Evolutionary conservation across 2,113 vertebrate genomes (phyloP).

Genomic region (Nansenia antarctica): DNA sequence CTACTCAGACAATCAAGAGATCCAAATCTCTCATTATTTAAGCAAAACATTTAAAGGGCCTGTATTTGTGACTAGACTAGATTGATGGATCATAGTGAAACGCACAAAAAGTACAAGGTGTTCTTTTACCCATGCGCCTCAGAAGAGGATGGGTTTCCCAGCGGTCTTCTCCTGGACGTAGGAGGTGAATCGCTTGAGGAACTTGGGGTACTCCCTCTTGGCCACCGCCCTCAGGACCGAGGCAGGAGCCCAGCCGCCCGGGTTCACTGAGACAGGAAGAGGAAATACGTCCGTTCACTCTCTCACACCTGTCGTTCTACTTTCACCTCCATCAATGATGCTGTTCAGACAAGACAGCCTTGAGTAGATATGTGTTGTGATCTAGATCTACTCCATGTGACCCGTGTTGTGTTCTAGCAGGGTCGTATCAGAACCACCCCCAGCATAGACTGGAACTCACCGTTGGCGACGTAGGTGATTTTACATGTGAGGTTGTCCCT

Average conservation of each 20-base stretch:
- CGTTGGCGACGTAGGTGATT: constrained; percentile 98
- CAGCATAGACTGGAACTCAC: constrained; percentile 67
- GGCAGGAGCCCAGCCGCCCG: constrained; percentile 91
- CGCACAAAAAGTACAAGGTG: no score
- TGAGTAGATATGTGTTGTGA: no score
- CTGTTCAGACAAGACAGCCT: no score
- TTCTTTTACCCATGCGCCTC: constrained; percentile 68
- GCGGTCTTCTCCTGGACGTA: constrained; percentile 95
- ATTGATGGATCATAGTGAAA: no score
- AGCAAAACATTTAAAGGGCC: no score
- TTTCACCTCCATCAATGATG: no score
- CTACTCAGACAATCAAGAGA: not conserved
- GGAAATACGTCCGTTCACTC: no score
- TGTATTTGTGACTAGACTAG: no score
- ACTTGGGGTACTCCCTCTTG: constrained; percentile 96
- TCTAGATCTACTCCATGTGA: no score
- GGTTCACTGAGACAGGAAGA: constrained; percentile 76
- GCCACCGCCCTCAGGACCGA: constrained; percentile 92
- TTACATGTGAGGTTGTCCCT: constrained; percentile 95
- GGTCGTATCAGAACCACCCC: no score
- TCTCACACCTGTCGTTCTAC: no score
- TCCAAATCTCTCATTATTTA: not conserved
- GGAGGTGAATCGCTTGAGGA: constrained; percentile 94
- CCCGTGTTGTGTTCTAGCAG: no score
- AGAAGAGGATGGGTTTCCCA: constrained; percentile 86